Evolutionary conservation across 2,888 invertebrate genomes (phyloP).

Genomic region (Drosophila mimetica): DNA sequence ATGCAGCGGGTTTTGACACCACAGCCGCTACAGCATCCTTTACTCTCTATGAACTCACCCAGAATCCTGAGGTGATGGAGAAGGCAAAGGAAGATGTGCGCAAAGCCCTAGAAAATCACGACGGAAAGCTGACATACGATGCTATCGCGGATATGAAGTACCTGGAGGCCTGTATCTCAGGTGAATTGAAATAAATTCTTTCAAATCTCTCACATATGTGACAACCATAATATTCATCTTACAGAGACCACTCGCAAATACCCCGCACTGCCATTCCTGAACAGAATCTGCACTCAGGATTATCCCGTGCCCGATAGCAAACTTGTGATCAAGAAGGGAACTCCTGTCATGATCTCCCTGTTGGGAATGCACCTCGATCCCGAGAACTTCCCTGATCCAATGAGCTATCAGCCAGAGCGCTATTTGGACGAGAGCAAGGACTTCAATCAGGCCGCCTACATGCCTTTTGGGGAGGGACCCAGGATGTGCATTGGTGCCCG

Average conservation of each 20-base stretch:
- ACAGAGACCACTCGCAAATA: conserved; percentile 84
- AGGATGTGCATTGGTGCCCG: conserved; percentile 78
- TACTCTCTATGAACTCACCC: conserved; percentile 84
- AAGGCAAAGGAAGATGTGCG: conserved; percentile 83
- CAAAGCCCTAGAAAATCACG: conserved; percentile 76
- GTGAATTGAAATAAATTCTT: conserved; percentile 55
- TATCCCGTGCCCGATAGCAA: conserved; percentile 81
- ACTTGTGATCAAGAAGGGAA: conserved; percentile 20
- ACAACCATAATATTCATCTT: background rate
- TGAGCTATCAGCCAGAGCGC: conserved; percentile 85
- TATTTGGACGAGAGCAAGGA: conserved; percentile 78
- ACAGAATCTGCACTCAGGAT: conserved; percentile 83
- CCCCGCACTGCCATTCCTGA: conserved; percentile 84
- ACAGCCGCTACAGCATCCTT: conserved; percentile 84
- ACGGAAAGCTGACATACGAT: conserved; percentile 84
- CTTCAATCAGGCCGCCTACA: conserved; percentile 77
- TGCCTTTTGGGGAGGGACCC: conserved; percentile 84
- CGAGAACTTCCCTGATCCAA: conserved; percentile 84
- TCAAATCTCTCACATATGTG: too few species aligned
- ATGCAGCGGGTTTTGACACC: conserved; percentile 85
- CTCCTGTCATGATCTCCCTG: background rate
- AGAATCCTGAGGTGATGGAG: conserved; percentile 82
- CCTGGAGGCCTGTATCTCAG: conserved; percentile 84
- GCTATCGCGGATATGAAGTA: conserved; percentile 84
- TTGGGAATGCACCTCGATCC: conserved; percentile 83